Conservation (phyloP, 2,888 invertebrate species). For the Homarus gammarus region DNA sequence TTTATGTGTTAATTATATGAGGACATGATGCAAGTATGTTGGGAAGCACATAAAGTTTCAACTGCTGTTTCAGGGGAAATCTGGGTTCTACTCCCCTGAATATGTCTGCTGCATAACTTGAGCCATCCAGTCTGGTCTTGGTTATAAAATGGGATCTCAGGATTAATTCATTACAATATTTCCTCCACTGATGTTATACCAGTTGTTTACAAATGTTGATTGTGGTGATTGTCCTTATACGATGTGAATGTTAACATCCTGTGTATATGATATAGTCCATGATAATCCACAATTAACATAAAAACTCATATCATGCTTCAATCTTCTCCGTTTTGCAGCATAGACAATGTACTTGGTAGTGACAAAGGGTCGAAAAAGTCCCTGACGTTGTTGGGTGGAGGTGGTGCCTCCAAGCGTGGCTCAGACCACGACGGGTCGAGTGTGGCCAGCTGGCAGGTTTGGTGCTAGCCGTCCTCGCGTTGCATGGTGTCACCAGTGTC, state of each 20-base stretch:
- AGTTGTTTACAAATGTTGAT: background rate
- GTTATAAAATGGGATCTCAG: no score
- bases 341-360: slow-evolving; percentile 75
- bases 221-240: slow-evolving; percentile 8
- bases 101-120: no score
- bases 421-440: slow-evolving; percentile 70
- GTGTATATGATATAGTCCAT: slow-evolving; percentile 21
- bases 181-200: background rate
- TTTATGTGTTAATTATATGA: no score
- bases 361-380: slow-evolving; percentile 73
- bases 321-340: slow-evolving; percentile 74
- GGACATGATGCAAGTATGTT: no score
- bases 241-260: slow-evolving; percentile 31
- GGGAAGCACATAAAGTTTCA: no score
- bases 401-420: slow-evolving; percentile 65
- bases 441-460: slow-evolving; percentile 73
- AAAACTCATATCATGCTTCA: slow-evolving; percentile 62
- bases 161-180: no score
- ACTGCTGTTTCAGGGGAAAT: no score
- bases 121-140: no score
- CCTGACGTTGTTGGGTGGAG: slow-evolving; percentile 63
- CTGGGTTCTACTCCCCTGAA: no score
- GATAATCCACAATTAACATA: slow-evolving; percentile 24
- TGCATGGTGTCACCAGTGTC: slow-evolving; percentile 71
- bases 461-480: slow-evolving; percentile 74